These are phyloP conservation scores for Enteromius treurensis DNA, from an alignment of 2,797 vertebrate genomes.

Conservation along the genomic window DNA sequence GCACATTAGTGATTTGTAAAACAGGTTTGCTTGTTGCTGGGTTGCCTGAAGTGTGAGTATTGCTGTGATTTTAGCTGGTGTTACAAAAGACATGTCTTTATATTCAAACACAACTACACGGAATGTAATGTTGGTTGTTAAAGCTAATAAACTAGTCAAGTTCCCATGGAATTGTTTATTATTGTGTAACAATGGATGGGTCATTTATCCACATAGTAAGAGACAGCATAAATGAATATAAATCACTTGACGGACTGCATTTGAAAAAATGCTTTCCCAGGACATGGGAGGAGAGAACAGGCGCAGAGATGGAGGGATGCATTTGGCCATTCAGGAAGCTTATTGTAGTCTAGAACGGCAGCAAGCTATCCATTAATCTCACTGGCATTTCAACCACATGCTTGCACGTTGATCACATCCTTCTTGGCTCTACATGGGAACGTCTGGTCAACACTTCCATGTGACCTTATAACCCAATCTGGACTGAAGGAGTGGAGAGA, in stretches of 20 bases:
- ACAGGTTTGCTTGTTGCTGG: background rate
- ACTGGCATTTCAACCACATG: constrained; percentile 36
- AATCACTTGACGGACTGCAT: constrained; percentile 11
- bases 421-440: constrained; percentile 38
- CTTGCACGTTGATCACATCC: constrained; percentile 42
- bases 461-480: constrained; percentile 34
- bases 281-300: constrained; percentile 6
- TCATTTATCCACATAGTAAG: background rate
- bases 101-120: background rate
- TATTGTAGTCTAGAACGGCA: constrained; percentile 27
- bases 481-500: constrained; percentile 28
- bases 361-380: constrained; percentile 34
- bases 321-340: constrained; percentile 38
- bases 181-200: background rate
- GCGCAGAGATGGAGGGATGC: background rate
- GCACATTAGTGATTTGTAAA: constrained; percentile 11
- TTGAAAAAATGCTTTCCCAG: constrained; percentile 8
- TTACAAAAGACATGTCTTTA: background rate
- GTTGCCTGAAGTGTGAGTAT: background rate
- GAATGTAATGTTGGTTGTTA: background rate
- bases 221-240: constrained; percentile 16
- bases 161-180: constrained; percentile 11
- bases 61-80: background rate
- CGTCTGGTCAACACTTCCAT: constrained; percentile 25
- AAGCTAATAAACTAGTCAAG: background rate